Evolutionary conservation across 2,797 vertebrate genomes (phyloP), one percentile per base, ranked within the genome.

Genomic region (Huso huso): DNA sequence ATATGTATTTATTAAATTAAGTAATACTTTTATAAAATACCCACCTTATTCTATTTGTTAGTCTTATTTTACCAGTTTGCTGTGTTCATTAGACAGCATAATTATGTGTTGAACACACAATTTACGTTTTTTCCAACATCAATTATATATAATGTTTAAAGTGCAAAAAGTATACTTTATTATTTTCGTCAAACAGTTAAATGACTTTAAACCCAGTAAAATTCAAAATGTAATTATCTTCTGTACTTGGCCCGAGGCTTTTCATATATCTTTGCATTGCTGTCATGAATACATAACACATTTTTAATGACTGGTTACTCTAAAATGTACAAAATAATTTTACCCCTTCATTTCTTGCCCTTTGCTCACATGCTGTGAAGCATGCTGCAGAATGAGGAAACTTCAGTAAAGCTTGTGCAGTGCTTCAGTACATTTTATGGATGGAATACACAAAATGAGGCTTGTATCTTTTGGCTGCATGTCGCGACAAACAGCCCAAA

Each of bases 141-240:
- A 37, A 37, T 37, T 37, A 37, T 37, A 37, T 37, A 37, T 37
- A 37, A 37, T 37, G 23, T 37, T 37, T 37, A 37, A 88, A 84
- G 78, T 94, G 92, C 88, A 89, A 76, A 68, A 71, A 88, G 86
- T 89, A 86, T 92, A 90, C 92, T 94, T 96, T 94, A 90, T 87
- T 88, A 86, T 86, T 80, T 78, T 77, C 80, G 84, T 82, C 82
- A 87, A 95, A 96, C 90, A 93, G 91, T 95, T 95, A 94, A 98
- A 96, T 93, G 93, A 95, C 95, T 95, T 87, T 88, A 94, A 96
- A 94, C 90, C 93, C 93, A 93, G 94, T 94, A 93, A 96, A 95
- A 97, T 95, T 95, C 90, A 90, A 95, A 96, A 97, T 95, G 93
- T 94, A 96, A 98, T 97, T 96, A 98, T 96, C 94, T 95, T 92